Conservation (phyloP, 1,140 invertebrate species). For the Acromyrmex echinatior region DNA sequence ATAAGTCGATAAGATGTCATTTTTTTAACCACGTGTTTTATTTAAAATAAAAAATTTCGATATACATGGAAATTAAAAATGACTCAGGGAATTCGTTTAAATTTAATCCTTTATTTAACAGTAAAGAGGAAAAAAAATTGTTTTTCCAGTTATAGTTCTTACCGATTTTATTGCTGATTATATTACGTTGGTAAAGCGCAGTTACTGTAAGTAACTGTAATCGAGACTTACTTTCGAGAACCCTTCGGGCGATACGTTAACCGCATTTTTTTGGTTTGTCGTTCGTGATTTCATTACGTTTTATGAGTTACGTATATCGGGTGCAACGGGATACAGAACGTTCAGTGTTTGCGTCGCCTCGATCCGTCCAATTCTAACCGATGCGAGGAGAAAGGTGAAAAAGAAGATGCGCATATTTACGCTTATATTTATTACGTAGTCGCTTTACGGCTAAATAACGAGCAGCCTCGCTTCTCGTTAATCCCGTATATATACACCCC, state of each 20-base stretch:
- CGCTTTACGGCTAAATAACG: constrained; percentile 47
- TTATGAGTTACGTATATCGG: neutral
- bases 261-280: neutral
- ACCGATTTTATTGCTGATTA: neutral
- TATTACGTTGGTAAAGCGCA: constrained; percentile 5
- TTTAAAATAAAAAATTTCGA: no score
- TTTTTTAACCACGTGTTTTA: no score
- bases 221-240: constrained; percentile 19
- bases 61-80: no score
- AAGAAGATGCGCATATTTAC: constrained; percentile 36
- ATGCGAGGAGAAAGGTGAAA: constrained; percentile 25
- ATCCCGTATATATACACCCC: neutral
- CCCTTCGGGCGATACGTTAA: neutral
- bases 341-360: constrained; percentile 1
- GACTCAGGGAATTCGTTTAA: no score
- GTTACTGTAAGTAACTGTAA: neutral
- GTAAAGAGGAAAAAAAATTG: neutral
- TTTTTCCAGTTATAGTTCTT: neutral
- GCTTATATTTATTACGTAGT: constrained; percentile 47
- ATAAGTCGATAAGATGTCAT: no score
- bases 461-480: constrained; percentile 15
- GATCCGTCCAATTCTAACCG: constrained; percentile 7
- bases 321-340: neutral
- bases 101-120: no score
- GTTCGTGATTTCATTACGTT: constrained; percentile 7